Evolutionary conservation across 1,140 invertebrate species (phyloP).

Genomic region (Sinonovacula constricta): DNA sequence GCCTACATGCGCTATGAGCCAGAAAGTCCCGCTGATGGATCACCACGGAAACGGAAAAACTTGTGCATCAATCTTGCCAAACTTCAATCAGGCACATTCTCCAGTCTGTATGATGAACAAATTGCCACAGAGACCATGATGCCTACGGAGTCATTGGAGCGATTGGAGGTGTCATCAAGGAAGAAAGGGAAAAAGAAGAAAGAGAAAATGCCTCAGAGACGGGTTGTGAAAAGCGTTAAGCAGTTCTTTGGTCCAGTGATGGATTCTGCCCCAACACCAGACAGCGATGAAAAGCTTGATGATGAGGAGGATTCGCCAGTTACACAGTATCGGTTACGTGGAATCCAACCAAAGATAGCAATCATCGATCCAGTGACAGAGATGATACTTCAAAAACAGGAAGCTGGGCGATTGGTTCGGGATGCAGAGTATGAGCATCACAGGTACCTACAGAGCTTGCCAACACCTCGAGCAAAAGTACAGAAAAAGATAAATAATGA

Average conservation of each 20-base stretch:
- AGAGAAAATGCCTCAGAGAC: conserved; percentile 51
- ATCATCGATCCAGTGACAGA: conserved; percentile 70
- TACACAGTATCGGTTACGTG: conserved; percentile 69
- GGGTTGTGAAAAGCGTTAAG: conserved; percentile 67
- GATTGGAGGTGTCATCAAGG: conserved; percentile 20
- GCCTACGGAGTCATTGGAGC: conserved; percentile 49
- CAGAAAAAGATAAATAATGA: conserved; percentile 65
- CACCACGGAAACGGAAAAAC: conserved; percentile 60
- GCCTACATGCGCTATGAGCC: conserved; percentile 11
- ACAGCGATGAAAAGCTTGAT: conserved; percentile 16
- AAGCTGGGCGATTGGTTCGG: conserved; percentile 67
- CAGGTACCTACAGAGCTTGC: conserved; percentile 43
- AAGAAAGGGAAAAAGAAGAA: conserved; percentile 53
- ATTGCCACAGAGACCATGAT: conserved; percentile 64
- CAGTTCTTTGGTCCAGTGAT: conserved; percentile 75
- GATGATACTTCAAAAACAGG: conserved; percentile 69
- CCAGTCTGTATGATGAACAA: conserved; percentile 62
- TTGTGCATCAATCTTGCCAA: conserved; percentile 69
- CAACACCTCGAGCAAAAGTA: conserved; percentile 52
- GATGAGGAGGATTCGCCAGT: conserved; percentile 63
- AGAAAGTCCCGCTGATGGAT: conserved; percentile 21
- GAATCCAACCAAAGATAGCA: conserved; percentile 63
- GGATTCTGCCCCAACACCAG: conserved; percentile 48
- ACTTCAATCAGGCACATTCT: conserved; percentile 65
- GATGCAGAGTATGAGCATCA: conserved; percentile 70